These are phyloP conservation scores for Cephalopachus bancanus DNA, from an alignment of 2,797 vertebrate genomes.

Conservation along the genomic window DNA sequence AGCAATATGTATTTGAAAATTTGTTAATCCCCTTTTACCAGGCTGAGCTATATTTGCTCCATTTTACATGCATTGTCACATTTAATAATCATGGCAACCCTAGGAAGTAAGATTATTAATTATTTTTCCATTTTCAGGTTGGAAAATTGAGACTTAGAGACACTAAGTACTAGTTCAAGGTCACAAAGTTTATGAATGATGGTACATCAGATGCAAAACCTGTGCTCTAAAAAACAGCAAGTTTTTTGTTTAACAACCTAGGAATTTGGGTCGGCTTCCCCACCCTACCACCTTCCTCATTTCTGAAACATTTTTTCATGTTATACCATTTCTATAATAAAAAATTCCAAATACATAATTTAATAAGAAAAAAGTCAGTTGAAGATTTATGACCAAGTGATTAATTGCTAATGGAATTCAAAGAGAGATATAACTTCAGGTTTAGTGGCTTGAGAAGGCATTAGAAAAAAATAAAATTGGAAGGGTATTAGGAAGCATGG, in stretches of 20 bases:
- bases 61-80: background rate
- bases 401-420: background rate
- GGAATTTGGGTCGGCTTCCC: background rate
- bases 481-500: background rate
- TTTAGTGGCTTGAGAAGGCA: background rate
- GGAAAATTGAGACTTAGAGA: background rate
- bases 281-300: background rate
- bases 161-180: background rate
- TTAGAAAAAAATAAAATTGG: background rate
- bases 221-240: background rate
- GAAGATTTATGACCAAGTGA: background rate
- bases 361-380: background rate
- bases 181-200: background rate
- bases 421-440: background rate
- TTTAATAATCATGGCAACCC: background rate
- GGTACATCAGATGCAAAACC: background rate
- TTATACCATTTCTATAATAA: background rate
- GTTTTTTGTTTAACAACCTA: background rate
- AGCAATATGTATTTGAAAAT: background rate
- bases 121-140: background rate
- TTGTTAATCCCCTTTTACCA: background rate
- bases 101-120: background rate
- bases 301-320: background rate
- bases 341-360: conserved; percentile 11
- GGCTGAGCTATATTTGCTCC: background rate